Evolutionary conservation across 2,888 invertebrate species (phyloP).

Genomic region (Trissonchulus sp.): DNA sequence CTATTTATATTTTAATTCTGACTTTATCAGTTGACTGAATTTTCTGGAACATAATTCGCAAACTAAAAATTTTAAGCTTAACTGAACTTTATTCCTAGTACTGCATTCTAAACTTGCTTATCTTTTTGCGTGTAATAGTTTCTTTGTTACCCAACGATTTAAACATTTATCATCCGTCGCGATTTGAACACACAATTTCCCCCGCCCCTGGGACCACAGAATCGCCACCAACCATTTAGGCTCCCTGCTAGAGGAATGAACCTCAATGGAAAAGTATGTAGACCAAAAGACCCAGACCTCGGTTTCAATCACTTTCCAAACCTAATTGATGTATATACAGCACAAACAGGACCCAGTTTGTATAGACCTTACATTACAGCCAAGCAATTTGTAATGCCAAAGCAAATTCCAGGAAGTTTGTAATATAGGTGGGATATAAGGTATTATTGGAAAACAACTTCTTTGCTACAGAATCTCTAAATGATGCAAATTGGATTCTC

Average conservation of each 20-base stretch:
- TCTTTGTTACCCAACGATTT: too few species aligned
- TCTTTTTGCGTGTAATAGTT: too few species aligned
- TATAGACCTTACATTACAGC: neutral
- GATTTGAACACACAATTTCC: conserved; percentile 5
- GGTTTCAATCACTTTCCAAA: conserved; percentile 9
- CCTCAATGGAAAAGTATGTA: neutral
- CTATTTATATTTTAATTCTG: too few species aligned
- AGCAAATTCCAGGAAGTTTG: neutral
- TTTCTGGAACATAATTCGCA: too few species aligned
- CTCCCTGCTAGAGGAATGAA: conserved; percentile 8
- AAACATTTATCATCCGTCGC: conserved; percentile 8
- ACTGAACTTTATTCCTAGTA: too few species aligned
- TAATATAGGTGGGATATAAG: neutral
- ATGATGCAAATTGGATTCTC: neutral
- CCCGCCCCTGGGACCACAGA: conserved; percentile 18
- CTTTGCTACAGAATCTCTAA: neutral
- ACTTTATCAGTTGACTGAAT: too few species aligned
- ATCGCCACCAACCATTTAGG: neutral
- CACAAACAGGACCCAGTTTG: neutral
- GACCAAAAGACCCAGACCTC: neutral
- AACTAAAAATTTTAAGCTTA: too few species aligned
- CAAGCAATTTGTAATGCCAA: neutral
- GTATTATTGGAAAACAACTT: neutral
- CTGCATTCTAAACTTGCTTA: too few species aligned
- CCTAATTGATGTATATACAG: neutral